A percentile compares a stretch with the other conserved stretches of the same genome.
Conservation (phyloP, 30 jellyfish, hydroid and myxozoan species). For the Aurelia coerulea region DNA sequence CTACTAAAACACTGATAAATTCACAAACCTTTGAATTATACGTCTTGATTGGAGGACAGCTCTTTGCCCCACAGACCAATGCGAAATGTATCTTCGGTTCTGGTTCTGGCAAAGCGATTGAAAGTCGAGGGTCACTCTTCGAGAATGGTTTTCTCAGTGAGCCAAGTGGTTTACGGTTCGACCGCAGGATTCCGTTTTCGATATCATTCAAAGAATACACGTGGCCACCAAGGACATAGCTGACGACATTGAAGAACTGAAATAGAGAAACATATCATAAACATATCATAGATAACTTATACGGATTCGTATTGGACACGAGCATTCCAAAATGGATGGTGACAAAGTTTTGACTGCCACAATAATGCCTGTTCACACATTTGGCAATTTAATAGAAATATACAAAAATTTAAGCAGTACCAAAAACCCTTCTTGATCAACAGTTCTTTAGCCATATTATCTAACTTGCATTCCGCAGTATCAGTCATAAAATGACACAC, state of each 20-base stretch:
- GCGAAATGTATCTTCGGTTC: conserved; percentile 90
- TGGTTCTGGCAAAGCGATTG: conserved; percentile 66
- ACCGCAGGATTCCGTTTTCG: conserved; percentile 84
- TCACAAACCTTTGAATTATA: conserved; percentile 71
- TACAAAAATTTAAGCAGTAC: too few relatives aligned
- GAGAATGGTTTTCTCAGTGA: conserved; percentile 81
- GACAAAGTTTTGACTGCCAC: too few relatives aligned
- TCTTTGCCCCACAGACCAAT: conserved; percentile 95
- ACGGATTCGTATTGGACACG: background rate
- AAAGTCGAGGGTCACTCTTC: conserved; percentile 79
- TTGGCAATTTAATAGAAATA: too few relatives aligned
- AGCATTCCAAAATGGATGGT: background rate
- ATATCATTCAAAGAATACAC: conserved; percentile 81
- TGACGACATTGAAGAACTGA: conserved; percentile 90
- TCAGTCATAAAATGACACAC: too few relatives aligned
- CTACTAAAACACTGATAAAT: background rate
- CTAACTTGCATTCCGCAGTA: too few relatives aligned
- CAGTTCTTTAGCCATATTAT: too few relatives aligned
- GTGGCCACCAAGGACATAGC: conserved; percentile 90
- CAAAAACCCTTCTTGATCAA: too few relatives aligned
- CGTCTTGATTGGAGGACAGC: conserved; percentile 95
- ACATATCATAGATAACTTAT: background rate
- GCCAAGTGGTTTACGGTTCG: conserved; percentile 88
- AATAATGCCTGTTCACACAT: too few relatives aligned
- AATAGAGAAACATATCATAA: background rate